These are phyloP conservation scores for Capreolus pygargus DNA, from an alignment of 2,113 vertebrate genomes.

Conservation along the genomic window DNA sequence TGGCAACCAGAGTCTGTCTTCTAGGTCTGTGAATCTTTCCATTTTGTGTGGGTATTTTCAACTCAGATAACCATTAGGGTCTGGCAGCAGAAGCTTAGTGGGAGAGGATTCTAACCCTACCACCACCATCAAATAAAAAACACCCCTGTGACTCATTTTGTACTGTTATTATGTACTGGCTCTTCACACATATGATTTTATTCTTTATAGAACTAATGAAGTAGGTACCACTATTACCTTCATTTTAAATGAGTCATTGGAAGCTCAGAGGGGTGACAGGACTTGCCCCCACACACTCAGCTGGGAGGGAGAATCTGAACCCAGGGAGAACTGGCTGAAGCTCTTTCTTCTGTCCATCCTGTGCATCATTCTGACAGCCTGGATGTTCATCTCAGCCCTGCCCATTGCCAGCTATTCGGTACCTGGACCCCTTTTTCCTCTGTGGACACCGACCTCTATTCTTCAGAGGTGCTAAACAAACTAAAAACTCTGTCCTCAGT, in stretches of 20 bases:
- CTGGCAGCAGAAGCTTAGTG: not conserved
- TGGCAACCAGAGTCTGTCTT: not conserved
- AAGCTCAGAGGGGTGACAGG: not conserved
- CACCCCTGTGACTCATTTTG: not conserved
- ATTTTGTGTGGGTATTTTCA: not conserved
- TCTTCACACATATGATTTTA: not conserved
- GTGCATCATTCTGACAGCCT: not conserved
- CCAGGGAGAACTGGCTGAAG: not conserved
- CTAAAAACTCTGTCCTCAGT: not conserved
- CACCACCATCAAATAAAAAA: not conserved
- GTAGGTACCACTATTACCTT: not conserved
- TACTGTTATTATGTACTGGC: not conserved
- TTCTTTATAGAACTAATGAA: not conserved
- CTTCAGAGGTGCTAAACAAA: not conserved
- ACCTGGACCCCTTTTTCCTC: not conserved
- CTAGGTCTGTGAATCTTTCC: not conserved
- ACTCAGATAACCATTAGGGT: not conserved
- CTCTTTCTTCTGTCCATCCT: not conserved
- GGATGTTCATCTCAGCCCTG: not conserved
- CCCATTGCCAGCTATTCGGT: rapidly evolving
- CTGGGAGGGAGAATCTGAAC: not conserved
- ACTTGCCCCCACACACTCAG: not conserved
- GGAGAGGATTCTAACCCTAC: not conserved
- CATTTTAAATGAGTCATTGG: not conserved
- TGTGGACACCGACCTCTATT: rapidly evolving